Percentiles rank a stretch among this genome's conserved stretches.
Evolutionary conservation across 2,113 vertebrate genomes (phyloP).

Genomic region (Onychorhynchus coronatus): DNA sequence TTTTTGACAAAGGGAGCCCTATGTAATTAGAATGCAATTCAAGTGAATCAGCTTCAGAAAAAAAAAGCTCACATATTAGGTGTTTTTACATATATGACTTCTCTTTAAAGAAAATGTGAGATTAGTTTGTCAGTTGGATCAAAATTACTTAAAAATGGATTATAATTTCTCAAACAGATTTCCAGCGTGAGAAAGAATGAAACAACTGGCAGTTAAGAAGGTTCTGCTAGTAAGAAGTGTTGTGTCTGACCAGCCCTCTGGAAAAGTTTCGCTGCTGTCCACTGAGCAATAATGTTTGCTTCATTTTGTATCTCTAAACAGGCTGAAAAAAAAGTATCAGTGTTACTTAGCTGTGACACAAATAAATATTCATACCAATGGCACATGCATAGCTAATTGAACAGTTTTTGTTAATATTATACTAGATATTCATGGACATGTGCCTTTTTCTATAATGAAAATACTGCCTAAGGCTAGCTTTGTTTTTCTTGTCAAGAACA

Average conservation of each 20-base stretch:
- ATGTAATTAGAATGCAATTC: neutral
- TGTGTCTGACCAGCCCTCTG: neutral
- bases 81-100: neutral
- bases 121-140: neutral
- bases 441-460: slow-evolving; percentile 84
- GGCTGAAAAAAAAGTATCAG: slow-evolving; percentile 67
- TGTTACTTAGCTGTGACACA: slow-evolving; percentile 61
- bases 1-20: neutral
- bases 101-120: neutral
- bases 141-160: neutral
- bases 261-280: slow-evolving; percentile 44
- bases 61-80: neutral
- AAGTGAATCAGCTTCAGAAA: neutral
- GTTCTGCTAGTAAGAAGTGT: neutral
- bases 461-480: slow-evolving; percentile 81
- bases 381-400: slow-evolving; percentile 82
- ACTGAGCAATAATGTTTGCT: slow-evolving; percentile 43
- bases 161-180: neutral
- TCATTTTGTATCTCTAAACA: slow-evolving; percentile 65
- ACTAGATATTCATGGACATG: slow-evolving; percentile 83
- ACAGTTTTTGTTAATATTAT: slow-evolving; percentile 84
- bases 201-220: neutral
- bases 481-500: slow-evolving; percentile 84
- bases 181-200: neutral
- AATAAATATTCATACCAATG: slow-evolving; percentile 84